phyloP scores from a whole-genome alignment of 2,113 vertebrate species.

The Grantiella picta region DNA sequence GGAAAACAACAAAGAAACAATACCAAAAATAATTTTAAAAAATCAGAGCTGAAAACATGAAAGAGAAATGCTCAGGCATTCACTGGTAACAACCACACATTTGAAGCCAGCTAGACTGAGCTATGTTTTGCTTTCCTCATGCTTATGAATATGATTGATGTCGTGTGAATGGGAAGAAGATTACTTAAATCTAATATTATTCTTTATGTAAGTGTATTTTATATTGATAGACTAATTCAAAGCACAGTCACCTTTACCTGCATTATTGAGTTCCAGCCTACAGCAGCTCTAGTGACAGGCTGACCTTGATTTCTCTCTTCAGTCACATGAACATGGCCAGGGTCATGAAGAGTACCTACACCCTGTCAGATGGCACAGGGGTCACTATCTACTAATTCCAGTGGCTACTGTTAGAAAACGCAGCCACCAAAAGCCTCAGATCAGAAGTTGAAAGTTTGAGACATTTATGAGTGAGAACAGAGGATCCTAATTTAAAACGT shows the following conservation, averaged over 20 bases:
- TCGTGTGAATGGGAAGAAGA: neutral
- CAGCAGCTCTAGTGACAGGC: neutral
- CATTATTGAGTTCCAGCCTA: neutral
- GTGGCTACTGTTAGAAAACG: conserved; percentile 31
- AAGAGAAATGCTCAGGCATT: neutral
- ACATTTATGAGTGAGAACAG: conserved; percentile 56
- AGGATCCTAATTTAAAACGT: conserved; percentile 45
- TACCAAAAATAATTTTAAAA: neutral
- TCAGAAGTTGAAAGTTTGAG: conserved; percentile 43
- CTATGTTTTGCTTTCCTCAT: neutral
- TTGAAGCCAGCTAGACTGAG: neutral
- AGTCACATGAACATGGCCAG: neutral
- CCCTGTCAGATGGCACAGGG: neutral
- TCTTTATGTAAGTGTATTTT: neutral
- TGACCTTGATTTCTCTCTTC: neutral
- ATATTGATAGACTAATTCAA: neutral
- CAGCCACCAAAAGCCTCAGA: conserved; percentile 20
- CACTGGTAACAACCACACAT: neutral
- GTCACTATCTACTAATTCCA: conserved; percentile 34
- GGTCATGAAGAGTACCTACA: neutral
- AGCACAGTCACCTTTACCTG: neutral
- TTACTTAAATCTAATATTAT: neutral
- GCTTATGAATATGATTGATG: neutral
- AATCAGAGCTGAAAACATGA: neutral
- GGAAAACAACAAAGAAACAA: conserved; percentile 29